Base-by-base conservation (phyloP, 2,797 vertebrate species). In the Discoglossus pictus region DNA sequence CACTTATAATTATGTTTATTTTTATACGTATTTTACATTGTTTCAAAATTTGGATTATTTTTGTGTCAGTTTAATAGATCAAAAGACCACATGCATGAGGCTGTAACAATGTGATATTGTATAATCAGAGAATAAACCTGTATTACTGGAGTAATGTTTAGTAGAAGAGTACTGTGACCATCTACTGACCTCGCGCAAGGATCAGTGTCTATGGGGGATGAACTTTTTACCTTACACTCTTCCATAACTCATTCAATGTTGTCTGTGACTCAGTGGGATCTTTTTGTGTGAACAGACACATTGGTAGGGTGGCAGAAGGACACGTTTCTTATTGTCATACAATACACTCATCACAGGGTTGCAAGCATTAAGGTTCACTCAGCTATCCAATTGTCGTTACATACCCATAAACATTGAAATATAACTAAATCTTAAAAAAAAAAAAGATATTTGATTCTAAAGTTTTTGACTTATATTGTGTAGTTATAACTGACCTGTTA, bases 211-310 rank as follows among this genome's bases (percentile, higher is more conserved):
- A 8, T 2, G 0, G 31, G n/a, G 2, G 64, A 44, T 80, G 77
- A 80, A 78, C 75, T 82, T 78, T 82, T 74, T 82, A 75, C 80
- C 81, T 71, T 69, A 24, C 31, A 15, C 39, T 17, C 62, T 70
- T 21, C 78, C 78, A 71, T 76, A 76, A 73, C 66, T 80, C 77
- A 69, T 2, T 4, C 3, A 17, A 38, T 9, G 74, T 43, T 60
- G 51, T 73, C 68, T 70, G 42, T 73, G 74, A 74, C 80, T 74
- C 24, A 17, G 78, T 68, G 78, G 78, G 72, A 64, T 55, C 73
- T 69, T 72, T 79, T 75, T 80, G 74, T 83, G 54, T 1, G 21
- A 51, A 40, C 46, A 66, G 73, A 68, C 23, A 0, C 50, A 71
- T 65, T 73, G 73, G 76, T 75, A 73, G 75, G 73, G 72, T 70